phyloP scores from a whole-genome alignment of 2,797 vertebrate genomes.

The Lates japonicus region DNA sequence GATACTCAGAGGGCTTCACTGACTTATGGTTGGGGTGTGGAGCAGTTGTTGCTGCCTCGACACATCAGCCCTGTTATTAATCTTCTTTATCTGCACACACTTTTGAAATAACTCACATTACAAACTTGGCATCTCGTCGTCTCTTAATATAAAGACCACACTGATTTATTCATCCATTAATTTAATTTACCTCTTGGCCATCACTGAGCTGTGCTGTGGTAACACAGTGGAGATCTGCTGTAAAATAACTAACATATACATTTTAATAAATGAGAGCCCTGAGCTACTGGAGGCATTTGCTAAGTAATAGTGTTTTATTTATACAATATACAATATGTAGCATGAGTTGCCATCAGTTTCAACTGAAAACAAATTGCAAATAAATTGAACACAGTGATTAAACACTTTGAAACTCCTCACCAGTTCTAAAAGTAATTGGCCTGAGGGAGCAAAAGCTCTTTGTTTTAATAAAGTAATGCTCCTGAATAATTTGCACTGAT shows the following conservation, averaged over 20 bases:
- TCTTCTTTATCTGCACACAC: neutral
- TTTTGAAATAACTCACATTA: constrained; percentile 1
- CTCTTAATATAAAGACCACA: neutral
- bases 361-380: constrained; percentile 29
- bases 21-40: neutral
- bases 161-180: neutral
- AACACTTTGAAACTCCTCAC: constrained; percentile 16
- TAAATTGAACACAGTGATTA: constrained; percentile 27
- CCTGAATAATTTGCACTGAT: constrained; percentile 33
- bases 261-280: constrained; percentile 5
- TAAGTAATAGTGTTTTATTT: constrained; percentile 32
- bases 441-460: constrained; percentile 33
- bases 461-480: constrained; percentile 43
- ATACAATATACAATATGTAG: neutral
- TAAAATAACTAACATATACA: neutral
- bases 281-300: neutral
- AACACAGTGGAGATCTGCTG: neutral
- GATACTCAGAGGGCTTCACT: neutral
- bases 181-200: constrained; percentile 9
- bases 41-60: neutral
- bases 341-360: constrained; percentile 23
- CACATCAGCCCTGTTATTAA: neutral
- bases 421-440: constrained; percentile 29
- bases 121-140: neutral
- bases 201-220: neutral